phyloP scores from a whole-genome alignment of 2,888 invertebrate genomes.

The Acleris laterana region DNA sequence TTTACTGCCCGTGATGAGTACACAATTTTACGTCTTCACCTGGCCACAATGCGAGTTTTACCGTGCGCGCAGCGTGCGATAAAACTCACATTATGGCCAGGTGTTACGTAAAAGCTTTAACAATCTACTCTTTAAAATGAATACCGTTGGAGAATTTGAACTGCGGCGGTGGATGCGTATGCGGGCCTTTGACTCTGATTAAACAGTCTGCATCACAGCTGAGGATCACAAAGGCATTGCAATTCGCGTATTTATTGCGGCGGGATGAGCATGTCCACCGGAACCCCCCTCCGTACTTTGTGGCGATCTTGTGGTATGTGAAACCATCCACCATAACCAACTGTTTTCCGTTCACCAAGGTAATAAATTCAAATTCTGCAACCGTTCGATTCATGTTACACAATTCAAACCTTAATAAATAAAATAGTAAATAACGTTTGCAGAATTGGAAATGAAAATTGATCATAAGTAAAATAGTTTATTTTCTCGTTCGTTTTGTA shows the following conservation, averaged over 20 bases:
- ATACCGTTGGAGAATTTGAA: neutral
- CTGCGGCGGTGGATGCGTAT: constrained; percentile 1
- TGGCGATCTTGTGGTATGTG: constrained; percentile 2
- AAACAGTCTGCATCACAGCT: neutral
- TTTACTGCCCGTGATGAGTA: no score
- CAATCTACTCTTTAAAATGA: neutral
- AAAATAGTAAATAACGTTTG: neutral
- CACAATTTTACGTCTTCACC: no score
- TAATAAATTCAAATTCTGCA: neutral
- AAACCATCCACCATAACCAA: constrained; percentile 11
- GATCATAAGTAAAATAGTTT: no score
- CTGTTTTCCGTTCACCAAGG: neutral
- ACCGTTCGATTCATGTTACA: neutral
- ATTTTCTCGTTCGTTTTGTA: no score
- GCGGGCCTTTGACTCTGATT: neutral
- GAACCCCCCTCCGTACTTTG: neutral
- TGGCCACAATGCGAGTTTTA: no score
- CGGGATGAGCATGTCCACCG: neutral
- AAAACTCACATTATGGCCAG: no score
- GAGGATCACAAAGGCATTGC: constrained; percentile 2
- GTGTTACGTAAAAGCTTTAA: no score
- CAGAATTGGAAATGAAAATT: neutral
- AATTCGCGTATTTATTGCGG: neutral
- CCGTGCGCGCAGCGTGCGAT: no score
- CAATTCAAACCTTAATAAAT: no score